Conservation (phyloP, 1,140 invertebrate genomes). For the Drosophila willistoni region DNA sequence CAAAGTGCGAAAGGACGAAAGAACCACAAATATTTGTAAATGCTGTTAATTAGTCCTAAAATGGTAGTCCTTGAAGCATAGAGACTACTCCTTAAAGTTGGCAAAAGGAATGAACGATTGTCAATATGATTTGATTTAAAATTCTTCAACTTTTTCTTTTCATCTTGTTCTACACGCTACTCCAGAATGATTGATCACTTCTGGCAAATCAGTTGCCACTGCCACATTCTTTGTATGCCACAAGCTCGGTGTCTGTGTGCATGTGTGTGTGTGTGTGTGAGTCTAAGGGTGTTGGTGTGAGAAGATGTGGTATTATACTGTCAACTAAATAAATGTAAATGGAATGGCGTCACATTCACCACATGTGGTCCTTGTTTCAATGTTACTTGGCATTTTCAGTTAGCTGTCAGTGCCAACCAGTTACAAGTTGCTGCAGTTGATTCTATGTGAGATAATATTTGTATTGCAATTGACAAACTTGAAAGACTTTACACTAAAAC, state of each 20-base stretch:
- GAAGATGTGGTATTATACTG: not conserved
- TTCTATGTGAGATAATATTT: slow-evolving; percentile 1
- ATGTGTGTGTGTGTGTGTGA: not conserved
- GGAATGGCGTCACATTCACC: slow-evolving; percentile 13
- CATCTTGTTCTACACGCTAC: no score
- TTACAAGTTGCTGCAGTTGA: not conserved
- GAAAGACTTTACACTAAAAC: not conserved
- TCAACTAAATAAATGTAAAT: slow-evolving; percentile 24
- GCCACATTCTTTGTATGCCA: not conserved
- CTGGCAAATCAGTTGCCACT: not conserved
- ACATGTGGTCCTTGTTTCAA: slow-evolving; percentile 15
- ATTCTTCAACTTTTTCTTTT: not conserved
- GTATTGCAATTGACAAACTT: slow-evolving; percentile 2
- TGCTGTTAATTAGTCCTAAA: not conserved
- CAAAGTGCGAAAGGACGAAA: not conserved
- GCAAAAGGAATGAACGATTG: no score
- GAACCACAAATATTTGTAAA: slow-evolving; percentile 8
- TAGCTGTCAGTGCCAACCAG: slow-evolving; percentile 7
- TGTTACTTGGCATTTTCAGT: slow-evolving; percentile 5
- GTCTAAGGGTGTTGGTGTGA: not conserved
- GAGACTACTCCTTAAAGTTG: no score
- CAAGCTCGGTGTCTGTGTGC: not conserved
- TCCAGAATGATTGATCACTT: no score
- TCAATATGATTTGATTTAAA: no score
- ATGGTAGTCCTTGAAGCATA: not conserved